Evolutionary conservation across 2,888 invertebrate genomes (phyloP).

Genomic region (Idaea dimidiata): DNA sequence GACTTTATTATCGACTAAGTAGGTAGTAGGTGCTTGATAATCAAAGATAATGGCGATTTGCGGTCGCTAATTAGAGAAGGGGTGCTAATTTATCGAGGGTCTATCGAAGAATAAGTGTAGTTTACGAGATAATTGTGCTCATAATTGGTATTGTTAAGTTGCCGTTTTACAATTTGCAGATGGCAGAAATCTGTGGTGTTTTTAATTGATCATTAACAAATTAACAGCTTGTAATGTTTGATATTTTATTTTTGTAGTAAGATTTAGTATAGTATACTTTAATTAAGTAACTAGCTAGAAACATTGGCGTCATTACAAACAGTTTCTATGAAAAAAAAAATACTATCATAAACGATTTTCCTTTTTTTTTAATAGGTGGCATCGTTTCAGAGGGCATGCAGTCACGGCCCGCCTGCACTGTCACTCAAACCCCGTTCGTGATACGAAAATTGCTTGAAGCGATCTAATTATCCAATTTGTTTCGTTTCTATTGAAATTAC

Average conservation of each 20-base stretch:
- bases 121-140: not conserved
- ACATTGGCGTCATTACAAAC: not conserved
- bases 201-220: not conserved
- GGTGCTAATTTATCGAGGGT: not conserved
- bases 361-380: constrained; percentile 6
- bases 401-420: constrained; percentile 18
- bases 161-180: not conserved
- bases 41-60: not conserved
- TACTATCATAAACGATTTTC: not conserved
- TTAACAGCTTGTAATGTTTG: not conserved
- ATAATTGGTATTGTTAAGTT: not conserved
- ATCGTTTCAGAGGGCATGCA: constrained; percentile 11
- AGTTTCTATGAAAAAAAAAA: not conserved
- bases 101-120: not conserved
- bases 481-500: constrained; percentile 59
- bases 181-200: not conserved
- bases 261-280: not conserved
- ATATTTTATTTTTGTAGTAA: not conserved
- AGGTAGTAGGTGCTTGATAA: not conserved
- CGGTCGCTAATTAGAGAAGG: not conserved
- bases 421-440: constrained; percentile 48
- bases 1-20: not conserved
- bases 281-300: no score
- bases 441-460: constrained; percentile 57
- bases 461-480: constrained; percentile 70